phyloP scores from a whole-genome alignment of 2,888 invertebrate genomes.

The Amphipoea oculea region DNA sequence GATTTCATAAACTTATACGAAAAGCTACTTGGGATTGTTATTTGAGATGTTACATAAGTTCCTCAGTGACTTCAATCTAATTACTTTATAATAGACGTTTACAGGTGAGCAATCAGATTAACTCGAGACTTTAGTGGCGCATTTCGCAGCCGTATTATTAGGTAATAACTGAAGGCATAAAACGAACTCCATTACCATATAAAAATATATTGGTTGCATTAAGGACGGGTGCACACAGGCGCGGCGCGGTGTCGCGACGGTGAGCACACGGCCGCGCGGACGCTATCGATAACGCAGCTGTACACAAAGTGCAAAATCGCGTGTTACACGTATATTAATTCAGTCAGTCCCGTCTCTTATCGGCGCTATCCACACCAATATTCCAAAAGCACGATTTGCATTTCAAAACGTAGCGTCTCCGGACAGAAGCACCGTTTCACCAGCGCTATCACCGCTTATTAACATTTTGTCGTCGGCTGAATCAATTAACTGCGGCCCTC shows the following conservation, averaged over 20 bases:
- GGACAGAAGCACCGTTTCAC: constrained; percentile 66
- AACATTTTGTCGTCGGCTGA: constrained; percentile 88
- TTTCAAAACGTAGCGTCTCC: constrained; percentile 74
- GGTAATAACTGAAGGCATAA: constrained; percentile 35
- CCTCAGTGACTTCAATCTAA: background rate
- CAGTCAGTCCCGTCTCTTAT: constrained; percentile 76
- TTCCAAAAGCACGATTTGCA: constrained; percentile 83
- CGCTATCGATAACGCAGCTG: constrained; percentile 62
- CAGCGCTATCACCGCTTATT: constrained; percentile 84
- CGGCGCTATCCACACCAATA: constrained; percentile 79
- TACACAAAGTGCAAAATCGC: constrained; percentile 79
- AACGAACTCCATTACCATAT: constrained; percentile 39
- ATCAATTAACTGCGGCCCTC: constrained; percentile 86
- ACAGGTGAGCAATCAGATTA: constrained; percentile 29
- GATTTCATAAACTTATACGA: background rate
- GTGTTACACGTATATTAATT: constrained; percentile 83
- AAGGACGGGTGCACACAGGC: constrained; percentile 27
- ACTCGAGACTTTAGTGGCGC: constrained; percentile 10
- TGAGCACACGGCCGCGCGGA: constrained; percentile 19
- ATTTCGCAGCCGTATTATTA: constrained; percentile 24
- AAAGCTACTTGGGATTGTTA: background rate
- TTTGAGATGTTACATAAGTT: background rate
- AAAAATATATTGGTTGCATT: constrained; percentile 55
- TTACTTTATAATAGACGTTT: constrained; percentile 14
- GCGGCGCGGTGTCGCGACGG: background rate